Conservation (phyloP, 2,113 vertebrate genomes). For the Gracilinanus agilis region DNA sequence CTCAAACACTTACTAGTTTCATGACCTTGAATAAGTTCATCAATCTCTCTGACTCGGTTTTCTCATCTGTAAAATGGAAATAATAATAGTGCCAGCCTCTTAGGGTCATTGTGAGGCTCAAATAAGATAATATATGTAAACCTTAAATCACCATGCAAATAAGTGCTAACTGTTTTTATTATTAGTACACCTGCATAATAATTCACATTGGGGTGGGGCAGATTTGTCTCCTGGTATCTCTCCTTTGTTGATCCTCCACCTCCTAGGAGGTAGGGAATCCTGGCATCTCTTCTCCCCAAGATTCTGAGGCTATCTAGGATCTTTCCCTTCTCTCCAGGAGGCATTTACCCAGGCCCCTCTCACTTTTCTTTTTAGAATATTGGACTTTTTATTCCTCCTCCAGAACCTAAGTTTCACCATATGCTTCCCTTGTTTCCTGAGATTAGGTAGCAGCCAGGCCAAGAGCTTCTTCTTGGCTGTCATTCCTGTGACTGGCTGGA, state of each 20-base stretch:
- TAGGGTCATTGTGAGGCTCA: neutral
- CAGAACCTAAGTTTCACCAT: neutral
- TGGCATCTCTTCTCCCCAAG: neutral
- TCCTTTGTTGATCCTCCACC: neutral
- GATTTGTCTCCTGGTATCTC: neutral
- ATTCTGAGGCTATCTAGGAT: neutral
- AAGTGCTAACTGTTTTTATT: neutral
- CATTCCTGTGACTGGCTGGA: neutral
- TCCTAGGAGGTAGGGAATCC: neutral
- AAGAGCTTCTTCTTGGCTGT: neutral
- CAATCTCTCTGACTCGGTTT: neutral
- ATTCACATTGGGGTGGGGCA: neutral
- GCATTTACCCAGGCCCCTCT: neutral
- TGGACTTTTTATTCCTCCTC: neutral
- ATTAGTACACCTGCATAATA: neutral
- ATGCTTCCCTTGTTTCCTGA: neutral
- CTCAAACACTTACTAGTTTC: neutral
- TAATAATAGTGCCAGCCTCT: neutral
- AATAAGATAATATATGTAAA: neutral
- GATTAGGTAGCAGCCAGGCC: neutral
- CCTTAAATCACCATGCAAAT: neutral
- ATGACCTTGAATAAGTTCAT: neutral
- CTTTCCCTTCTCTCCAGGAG: neutral
- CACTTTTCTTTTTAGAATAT: neutral
- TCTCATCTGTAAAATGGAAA: neutral